Evolutionary conservation across 2,888 invertebrate species (phyloP), one percentile per base, ranked within the genome.

Genomic region (Mactromeris polynyma): DNA sequence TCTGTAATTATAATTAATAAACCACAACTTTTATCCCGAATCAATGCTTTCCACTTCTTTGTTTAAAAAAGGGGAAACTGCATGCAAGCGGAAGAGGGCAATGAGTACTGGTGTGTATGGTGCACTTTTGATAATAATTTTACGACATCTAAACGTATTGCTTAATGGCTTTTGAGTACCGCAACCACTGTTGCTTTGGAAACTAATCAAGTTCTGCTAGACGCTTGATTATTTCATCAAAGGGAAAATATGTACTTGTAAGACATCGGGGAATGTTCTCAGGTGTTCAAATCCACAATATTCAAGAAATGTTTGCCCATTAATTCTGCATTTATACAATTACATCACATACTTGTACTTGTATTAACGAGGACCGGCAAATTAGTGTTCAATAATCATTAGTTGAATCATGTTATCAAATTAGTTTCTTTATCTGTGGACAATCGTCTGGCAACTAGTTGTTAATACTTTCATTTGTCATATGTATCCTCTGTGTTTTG

Each of bases 271-370:
- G 7, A 64, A 64, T 64, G 58, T 26, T 7, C 58, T 64, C n/a
- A 64, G 58, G 58, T 64, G 58, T 64, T 64, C n/a, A 26, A 64
- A 64, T 26, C 58, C n/a, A 21, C 19, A 58, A 58, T n/a, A 58
- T n/a, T 58, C 58, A 58, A 58, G 58, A 58, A 64, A 64, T 64
- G 26, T 64, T 64, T 64, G n/a, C 58, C 26, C 58, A 26, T 64
- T 26, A 64, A 64, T 9, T 26, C 58, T 64, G 58, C 26, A 64
- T 64, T 64, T 26, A 64, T n/a, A 2, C 26, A 64, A 2, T 4
- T 9, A 0, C 58, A 26, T n/a, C 58, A 26, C n/a, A 64, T 26
- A n/a, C n/a, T 26, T 9, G n/a, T 64, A n/a, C 26, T 64, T 64
- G 26, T 64, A 64, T 64, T 26, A 26, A 64, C 11, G 26, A 64